Evolutionary conservation across 2,888 invertebrate genomes (phyloP), one percentile per base, ranked within the genome.

Genomic region (Acrobasis suavella): DNA sequence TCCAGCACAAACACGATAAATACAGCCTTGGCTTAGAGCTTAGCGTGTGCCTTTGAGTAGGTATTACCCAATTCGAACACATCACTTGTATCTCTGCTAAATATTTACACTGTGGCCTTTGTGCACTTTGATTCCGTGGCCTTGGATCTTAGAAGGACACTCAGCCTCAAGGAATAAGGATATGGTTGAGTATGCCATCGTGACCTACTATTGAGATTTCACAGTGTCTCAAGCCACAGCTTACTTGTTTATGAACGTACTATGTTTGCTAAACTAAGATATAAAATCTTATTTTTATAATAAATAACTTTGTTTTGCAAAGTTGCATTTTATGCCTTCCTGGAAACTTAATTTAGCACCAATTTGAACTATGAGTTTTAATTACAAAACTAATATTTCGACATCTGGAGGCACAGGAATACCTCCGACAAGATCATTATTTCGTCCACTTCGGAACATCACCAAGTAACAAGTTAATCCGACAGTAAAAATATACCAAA

Each of bases 171-270:
- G 63, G 65, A 66, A 68, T 65, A 60, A 60, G 66, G 67, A 67
- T 68, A 66, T 65, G 62, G 67, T 60, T 69, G 63, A 65, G 68
- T 66, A 63, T 64, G 67, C 65, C 64, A 62, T 56, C 63, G 63
- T 68, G 66, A 68, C 65, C 64, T 62, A 46, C 54, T 52, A 15
- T 60, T 60, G 60, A 60, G 60, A 62, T 49, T 14, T 14, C n/a
- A 42, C 2, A 46, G 46, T 46, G n/a, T 46, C 46, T 46, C 8
- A 32, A 32, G 32, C 8, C 3, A 3, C 46, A 14, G 46, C 46
- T 46, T 46, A 14, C 10, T 46, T 46, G 1, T 1, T 12, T 46
- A 2, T 14, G n/a, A 14, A 46, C 2, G n/a, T 32, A 32, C 5
- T 32, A 32, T 2, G 32, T 32, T 32, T 32, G 32, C 7, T 32